phyloP scores from a whole-genome alignment of 2,797 vertebrate species.

The Periparus ater region DNA sequence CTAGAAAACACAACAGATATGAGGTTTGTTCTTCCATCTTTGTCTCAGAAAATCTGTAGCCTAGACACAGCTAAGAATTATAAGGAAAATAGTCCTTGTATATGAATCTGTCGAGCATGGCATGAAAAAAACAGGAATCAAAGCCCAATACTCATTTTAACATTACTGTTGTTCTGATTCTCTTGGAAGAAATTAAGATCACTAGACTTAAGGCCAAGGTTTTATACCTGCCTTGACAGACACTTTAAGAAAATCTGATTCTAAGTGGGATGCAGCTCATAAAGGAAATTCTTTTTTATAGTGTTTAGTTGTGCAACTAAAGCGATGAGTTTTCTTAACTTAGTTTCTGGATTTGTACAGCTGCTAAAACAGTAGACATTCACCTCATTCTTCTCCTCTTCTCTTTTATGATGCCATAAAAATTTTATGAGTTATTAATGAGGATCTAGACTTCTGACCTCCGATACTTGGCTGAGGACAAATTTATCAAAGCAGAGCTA shows the following conservation, averaged over 20 bases:
- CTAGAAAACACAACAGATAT: constrained; percentile 71
- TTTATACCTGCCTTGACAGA: constrained; percentile 59
- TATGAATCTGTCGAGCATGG: constrained; percentile 46
- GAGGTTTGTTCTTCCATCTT: constrained; percentile 75
- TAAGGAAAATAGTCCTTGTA: constrained; percentile 25
- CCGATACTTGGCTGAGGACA: not conserved
- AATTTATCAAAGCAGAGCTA: not conserved
- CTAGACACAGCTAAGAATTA: constrained; percentile 5
- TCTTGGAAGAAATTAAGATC: constrained; percentile 65
- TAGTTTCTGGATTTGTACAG: not conserved
- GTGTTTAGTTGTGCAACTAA: not conserved
- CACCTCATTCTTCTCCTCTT: not conserved
- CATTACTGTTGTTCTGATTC: constrained; percentile 40
- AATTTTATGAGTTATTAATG: constrained; percentile 10
- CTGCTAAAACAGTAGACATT: not conserved
- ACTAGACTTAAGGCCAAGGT: constrained; percentile 59
- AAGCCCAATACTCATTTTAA: constrained; percentile 43
- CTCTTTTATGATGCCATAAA: not conserved
- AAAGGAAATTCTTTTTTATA: constrained; percentile 33
- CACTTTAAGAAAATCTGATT: constrained; percentile 51
- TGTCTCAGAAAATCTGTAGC: constrained; percentile 76
- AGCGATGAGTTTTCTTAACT: not conserved
- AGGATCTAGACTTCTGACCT: not conserved
- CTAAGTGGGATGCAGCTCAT: constrained; percentile 54
- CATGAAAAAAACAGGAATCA: constrained; percentile 53